These are phyloP conservation scores for Umimayanthus kanabou DNA, from an alignment of 92 coral and sea anemone species.

Conservation along the genomic window DNA sequence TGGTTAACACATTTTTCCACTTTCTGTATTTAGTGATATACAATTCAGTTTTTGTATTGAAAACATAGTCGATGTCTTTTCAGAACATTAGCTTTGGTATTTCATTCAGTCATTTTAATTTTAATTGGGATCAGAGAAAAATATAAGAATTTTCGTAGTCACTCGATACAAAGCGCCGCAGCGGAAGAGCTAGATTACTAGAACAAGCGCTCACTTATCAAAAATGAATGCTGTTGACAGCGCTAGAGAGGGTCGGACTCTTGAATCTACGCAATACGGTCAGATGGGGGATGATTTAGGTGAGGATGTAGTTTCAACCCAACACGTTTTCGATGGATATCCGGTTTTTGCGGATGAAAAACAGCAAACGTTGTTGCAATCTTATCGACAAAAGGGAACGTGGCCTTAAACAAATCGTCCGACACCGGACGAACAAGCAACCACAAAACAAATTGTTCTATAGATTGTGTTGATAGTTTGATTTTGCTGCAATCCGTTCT, in stretches of 20 bases:
- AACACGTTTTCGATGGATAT: background rate
- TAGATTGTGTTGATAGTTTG: too few relatives aligned
- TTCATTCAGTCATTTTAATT: background rate
- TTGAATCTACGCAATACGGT: too few relatives aligned
- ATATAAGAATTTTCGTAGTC: background rate
- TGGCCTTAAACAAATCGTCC: too few relatives aligned
- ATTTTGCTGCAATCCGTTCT: background rate
- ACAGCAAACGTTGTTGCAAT: background rate
- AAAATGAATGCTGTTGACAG: slow-evolving; percentile 17
- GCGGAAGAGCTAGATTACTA: slow-evolving; percentile 11
- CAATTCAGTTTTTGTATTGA: background rate
- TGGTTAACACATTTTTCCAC: too few relatives aligned
- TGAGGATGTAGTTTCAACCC: background rate
- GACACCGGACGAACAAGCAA: too few relatives aligned
- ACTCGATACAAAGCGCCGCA: background rate
- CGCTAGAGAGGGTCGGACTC: too few relatives aligned
- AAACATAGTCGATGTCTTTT: background rate
- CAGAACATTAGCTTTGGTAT: background rate
- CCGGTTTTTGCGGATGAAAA: background rate
- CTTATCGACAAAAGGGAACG: too few relatives aligned
- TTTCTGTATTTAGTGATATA: too few relatives aligned
- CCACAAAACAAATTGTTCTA: too few relatives aligned
- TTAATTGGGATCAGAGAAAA: background rate
- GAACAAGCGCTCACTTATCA: slow-evolving; percentile 18
- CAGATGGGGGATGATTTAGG: background rate